phyloP scores from a whole-genome alignment of 2,113 vertebrate species.

The Rutilus rutilus region DNA sequence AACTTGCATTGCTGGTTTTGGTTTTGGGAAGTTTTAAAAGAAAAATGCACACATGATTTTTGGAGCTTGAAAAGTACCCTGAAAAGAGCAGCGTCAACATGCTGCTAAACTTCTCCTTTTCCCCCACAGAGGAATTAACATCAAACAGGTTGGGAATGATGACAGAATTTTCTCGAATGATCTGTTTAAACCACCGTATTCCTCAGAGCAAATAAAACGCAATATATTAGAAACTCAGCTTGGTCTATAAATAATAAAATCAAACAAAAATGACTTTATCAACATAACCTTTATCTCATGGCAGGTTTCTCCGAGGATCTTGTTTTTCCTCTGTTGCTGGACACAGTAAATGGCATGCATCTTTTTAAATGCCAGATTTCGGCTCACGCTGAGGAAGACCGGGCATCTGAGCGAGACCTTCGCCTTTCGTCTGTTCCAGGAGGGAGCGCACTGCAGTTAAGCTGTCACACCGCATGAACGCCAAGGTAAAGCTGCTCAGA shows the following conservation, averaged over 20 bases:
- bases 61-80: neutral
- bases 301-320: slow-evolving; percentile 8
- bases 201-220: neutral
- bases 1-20: too few species aligned
- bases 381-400: slow-evolving; percentile 30
- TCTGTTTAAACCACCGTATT: neutral
- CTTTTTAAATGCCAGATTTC: slow-evolving; percentile 56
- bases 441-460: slow-evolving; percentile 59
- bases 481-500: slow-evolving; percentile 61
- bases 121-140: neutral
- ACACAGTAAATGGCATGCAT: slow-evolving; percentile 50
- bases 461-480: slow-evolving; percentile 63
- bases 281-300: slow-evolving; percentile 42
- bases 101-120: neutral
- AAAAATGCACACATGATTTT: too few species aligned
- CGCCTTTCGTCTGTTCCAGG: slow-evolving; percentile 51
- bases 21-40: too few species aligned
- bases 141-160: neutral
- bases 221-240: neutral
- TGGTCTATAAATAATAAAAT: neutral
- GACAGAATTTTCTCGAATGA: neutral
- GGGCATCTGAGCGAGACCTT: slow-evolving; percentile 42
- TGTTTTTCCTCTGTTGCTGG: slow-evolving; percentile 1
- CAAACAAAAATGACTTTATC: neutral
- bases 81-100: neutral